These are phyloP conservation scores for Orussus abietinus DNA, from an alignment of 1,140 invertebrate genomes.

Conservation along the genomic window DNA sequence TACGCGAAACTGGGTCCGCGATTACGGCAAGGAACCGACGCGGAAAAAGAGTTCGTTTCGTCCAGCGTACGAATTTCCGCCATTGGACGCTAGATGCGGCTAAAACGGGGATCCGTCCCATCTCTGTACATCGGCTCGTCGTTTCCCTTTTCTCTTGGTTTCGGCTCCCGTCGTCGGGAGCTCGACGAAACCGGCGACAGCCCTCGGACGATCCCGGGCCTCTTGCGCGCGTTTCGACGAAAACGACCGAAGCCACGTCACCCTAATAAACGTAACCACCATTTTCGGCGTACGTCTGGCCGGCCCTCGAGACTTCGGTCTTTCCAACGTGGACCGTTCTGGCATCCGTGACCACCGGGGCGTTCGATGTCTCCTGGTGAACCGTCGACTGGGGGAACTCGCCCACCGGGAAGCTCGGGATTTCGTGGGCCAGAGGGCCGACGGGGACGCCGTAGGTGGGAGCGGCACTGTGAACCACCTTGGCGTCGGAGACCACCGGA, in stretches of 20 bases:
- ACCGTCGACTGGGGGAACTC: neutral
- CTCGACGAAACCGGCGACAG: constrained; percentile 7
- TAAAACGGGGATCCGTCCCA: neutral
- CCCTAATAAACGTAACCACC: constrained; percentile 44
- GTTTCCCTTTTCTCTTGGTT: neutral
- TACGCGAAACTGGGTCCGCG: neutral
- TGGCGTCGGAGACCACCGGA: too few species aligned
- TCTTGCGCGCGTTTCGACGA: constrained; percentile 11
- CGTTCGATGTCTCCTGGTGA: neutral
- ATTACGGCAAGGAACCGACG: too few species aligned
- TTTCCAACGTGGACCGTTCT: constrained; percentile 11
- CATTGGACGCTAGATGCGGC: neutral
- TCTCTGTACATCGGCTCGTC: neutral
- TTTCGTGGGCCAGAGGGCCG: neutral
- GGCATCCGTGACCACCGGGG: neutral
- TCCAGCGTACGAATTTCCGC: neutral
- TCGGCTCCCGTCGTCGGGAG: neutral
- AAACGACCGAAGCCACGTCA: constrained; percentile 8
- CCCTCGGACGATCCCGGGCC: constrained; percentile 13
- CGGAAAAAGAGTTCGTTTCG: too few species aligned
- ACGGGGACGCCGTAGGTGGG: too few species aligned
- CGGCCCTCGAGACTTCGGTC: constrained; percentile 23
- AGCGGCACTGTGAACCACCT: too few species aligned
- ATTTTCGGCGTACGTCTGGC: constrained; percentile 21
- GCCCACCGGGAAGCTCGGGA: neutral